Evolutionary conservation across 1,140 invertebrate species (phyloP).

Genomic region (Parapsyche elsis): DNA sequence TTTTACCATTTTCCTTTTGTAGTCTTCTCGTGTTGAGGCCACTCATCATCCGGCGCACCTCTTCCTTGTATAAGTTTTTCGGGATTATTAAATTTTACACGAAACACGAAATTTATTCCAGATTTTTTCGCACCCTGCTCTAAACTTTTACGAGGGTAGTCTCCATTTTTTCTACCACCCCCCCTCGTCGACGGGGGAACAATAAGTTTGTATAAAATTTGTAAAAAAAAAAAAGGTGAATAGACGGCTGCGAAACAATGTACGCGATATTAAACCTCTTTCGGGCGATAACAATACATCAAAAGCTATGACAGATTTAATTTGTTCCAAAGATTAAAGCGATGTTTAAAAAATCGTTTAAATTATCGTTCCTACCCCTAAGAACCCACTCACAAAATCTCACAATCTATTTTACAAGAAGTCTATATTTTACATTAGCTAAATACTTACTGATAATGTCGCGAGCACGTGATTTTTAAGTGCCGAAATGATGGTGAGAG

Average conservation of each 20-base stretch:
- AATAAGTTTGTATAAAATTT: slow-evolving; percentile 43
- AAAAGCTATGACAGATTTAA: slow-evolving; percentile 17
- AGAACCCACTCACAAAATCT: no score
- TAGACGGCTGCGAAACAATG: slow-evolving; percentile 16
- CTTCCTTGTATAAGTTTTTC: slow-evolving; percentile 37
- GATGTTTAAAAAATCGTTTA: not conserved
- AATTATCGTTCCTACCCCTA: not conserved
- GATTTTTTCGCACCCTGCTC: slow-evolving; percentile 35
- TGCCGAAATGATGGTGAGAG: not conserved
- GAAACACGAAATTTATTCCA: slow-evolving; percentile 49
- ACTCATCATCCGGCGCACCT: slow-evolving; percentile 36
- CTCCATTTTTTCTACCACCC: slow-evolving; percentile 30
- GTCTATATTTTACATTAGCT: no score
- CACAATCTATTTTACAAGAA: no score
- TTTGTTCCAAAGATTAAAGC: slow-evolving; percentile 10
- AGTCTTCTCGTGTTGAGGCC: slow-evolving; percentile 31
- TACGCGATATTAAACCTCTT: slow-evolving; percentile 22
- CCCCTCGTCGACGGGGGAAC: slow-evolving; percentile 33
- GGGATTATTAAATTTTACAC: slow-evolving; percentile 52
- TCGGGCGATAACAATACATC: slow-evolving; percentile 11
- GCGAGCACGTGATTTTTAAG: not conserved
- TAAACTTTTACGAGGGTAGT: slow-evolving; percentile 45
- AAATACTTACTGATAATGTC: no score
- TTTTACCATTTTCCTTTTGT: slow-evolving; percentile 27
- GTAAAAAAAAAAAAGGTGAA: slow-evolving; percentile 37